phyloP scores from a whole-genome alignment of 2,113 vertebrate species.

The Cottus gobio region DNA sequence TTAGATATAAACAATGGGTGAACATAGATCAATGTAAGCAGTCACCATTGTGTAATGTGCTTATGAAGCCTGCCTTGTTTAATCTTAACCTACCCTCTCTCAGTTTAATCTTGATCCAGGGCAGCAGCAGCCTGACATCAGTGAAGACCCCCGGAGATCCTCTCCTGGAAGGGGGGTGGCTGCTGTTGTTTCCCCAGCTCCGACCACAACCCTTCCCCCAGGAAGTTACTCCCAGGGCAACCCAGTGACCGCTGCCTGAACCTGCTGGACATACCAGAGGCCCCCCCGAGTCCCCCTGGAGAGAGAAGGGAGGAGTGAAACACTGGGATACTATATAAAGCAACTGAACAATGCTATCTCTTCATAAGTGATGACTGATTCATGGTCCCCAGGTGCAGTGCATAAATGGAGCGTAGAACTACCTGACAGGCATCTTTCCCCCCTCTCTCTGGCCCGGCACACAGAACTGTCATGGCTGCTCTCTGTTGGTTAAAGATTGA shows the following conservation, averaged over 20 bases:
- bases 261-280: conserved; percentile 85
- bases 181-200: conserved; percentile 84
- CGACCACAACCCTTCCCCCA: conserved; percentile 92
- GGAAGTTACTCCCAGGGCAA: conserved; percentile 87
- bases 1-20: not conserved
- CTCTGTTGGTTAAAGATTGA: conserved; percentile 32
- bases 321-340: not conserved
- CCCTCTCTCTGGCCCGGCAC: conserved; percentile 89
- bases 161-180: conserved; percentile 70
- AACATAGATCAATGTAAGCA: not conserved
- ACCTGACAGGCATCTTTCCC: conserved; percentile 92
- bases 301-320: not conserved
- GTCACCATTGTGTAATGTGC: not conserved
- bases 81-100: conserved; percentile 38
- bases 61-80: not conserved
- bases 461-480: conserved; percentile 81
- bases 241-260: conserved; percentile 82
- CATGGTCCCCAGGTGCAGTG: too few species aligned
- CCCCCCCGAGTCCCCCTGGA: conserved; percentile 90
- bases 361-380: not conserved
- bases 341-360: not conserved
- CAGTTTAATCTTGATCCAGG: conserved; percentile 85
- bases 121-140: conserved; percentile 83
- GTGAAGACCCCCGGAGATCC: conserved; percentile 91
- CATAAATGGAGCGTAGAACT: not conserved